phyloP scores from a whole-genome alignment of 2,797 vertebrate species.

The Erethizon dorsatum region DNA sequence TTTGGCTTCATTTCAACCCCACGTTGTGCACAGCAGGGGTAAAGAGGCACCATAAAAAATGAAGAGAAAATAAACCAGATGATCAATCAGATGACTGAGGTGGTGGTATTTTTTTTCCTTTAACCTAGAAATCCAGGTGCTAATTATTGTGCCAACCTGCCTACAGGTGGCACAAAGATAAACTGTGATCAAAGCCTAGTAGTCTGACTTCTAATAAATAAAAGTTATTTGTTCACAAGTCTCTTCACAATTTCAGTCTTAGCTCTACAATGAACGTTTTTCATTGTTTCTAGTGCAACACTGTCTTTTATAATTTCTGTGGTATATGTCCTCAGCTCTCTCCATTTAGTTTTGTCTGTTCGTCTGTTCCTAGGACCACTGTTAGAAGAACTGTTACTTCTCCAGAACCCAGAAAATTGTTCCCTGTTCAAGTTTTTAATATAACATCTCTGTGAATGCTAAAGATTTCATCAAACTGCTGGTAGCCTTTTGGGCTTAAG shows the following conservation, averaged over 20 bases:
- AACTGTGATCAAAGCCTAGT: background rate
- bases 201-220: background rate
- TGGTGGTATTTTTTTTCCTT: background rate
- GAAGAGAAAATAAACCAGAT: slow-evolving; percentile 79
- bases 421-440: slow-evolving; percentile 14
- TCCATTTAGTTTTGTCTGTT: background rate
- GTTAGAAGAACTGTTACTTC: slow-evolving; percentile 30
- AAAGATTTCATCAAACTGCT: background rate
- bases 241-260: background rate
- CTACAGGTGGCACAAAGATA: background rate
- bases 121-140: slow-evolving; percentile 12
- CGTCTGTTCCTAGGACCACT: background rate
- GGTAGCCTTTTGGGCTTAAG: background rate
- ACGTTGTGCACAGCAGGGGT: slow-evolving; percentile 49
- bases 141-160: slow-evolving; percentile 54
- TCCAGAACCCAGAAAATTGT: background rate
- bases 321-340: background rate
- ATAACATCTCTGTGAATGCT: background rate
- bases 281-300: background rate
- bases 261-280: background rate
- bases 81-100: slow-evolving; percentile 65
- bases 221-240: background rate
- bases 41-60: slow-evolving; percentile 46
- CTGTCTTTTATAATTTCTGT: background rate
- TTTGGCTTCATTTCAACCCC: slow-evolving; percentile 74